A percentile compares a stretch with the other conserved stretches of the same genome.
phyloP scores from a whole-genome alignment of 2,113 vertebrate species.

The Gobiocypris rarus region DNA sequence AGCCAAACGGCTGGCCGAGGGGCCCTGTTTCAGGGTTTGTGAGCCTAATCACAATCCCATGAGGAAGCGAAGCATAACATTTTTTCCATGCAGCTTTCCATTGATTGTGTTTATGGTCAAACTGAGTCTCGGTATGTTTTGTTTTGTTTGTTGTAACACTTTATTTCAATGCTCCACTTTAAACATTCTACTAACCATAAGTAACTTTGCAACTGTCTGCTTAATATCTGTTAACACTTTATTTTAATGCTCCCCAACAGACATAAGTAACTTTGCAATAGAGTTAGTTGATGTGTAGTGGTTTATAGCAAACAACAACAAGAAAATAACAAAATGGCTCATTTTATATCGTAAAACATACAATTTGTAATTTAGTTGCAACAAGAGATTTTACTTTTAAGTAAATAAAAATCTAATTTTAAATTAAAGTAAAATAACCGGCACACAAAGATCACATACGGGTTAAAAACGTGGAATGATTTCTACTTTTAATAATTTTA shows the following conservation, averaged over 20 bases:
- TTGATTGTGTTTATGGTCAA: not conserved
- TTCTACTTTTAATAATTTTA: not conserved
- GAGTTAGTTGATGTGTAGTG: too few relatives aligned
- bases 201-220: too few relatives aligned
- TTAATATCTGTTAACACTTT: too few relatives aligned
- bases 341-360: not conserved
- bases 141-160: not conserved
- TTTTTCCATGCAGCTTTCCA: conserved; percentile 63
- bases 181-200: too few relatives aligned
- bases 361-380: not conserved
- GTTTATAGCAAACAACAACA: not conserved
- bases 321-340: not conserved
- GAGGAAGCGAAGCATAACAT: conserved; percentile 69
- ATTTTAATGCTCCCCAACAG: too few relatives aligned
- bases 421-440: not conserved
- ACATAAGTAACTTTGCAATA: too few relatives aligned
- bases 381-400: not conserved
- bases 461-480: too few relatives aligned
- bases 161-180: too few relatives aligned
- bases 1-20: conserved; percentile 58
- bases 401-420: not conserved
- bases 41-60: conserved; percentile 76
- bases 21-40: conserved; percentile 73
- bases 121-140: not conserved
- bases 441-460: not conserved